Evolutionary conservation across 2,113 vertebrate species (phyloP).

Genomic region (Merops nubicus): DNA sequence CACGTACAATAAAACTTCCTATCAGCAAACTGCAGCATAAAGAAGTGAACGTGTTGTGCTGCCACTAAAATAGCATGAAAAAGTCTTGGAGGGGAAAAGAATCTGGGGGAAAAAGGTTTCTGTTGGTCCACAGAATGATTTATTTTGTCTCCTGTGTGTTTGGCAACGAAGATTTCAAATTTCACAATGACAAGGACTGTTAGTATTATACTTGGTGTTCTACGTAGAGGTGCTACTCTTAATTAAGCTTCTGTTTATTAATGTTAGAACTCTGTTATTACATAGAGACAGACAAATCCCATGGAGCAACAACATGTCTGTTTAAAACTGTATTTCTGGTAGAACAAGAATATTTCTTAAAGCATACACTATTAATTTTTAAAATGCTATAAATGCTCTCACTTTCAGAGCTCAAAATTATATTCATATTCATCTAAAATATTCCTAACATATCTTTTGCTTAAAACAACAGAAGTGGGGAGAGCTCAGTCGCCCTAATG

Average conservation of each 20-base stretch:
- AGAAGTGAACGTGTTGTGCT: constrained; percentile 12
- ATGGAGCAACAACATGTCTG: not conserved
- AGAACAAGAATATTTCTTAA: not conserved
- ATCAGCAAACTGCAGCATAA: constrained; percentile 58
- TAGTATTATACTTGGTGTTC: not conserved
- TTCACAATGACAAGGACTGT: not conserved
- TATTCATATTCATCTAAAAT: constrained; percentile 47
- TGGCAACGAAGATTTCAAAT: constrained; percentile 18
- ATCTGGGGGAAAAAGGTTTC: constrained; percentile 20
- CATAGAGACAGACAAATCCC: not conserved
- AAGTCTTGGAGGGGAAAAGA: constrained; percentile 34
- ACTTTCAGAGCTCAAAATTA: not conserved
- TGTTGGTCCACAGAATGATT: not conserved
- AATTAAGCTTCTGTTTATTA: not conserved
- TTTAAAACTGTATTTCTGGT: not conserved
- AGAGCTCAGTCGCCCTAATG: not conserved
- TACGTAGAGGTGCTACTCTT: not conserved
- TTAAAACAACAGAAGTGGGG: constrained; percentile 36
- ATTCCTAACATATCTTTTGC: not conserved
- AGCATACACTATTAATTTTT: not conserved
- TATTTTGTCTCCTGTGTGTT: constrained; percentile 8
- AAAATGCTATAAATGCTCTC: not conserved
- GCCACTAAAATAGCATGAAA: constrained; percentile 50
- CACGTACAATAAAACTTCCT: constrained; percentile 40
- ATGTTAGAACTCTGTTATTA: not conserved